Evolutionary conservation across 2,888 invertebrate genomes (phyloP).

Genomic region (Acrocyrtus sp.): DNA sequence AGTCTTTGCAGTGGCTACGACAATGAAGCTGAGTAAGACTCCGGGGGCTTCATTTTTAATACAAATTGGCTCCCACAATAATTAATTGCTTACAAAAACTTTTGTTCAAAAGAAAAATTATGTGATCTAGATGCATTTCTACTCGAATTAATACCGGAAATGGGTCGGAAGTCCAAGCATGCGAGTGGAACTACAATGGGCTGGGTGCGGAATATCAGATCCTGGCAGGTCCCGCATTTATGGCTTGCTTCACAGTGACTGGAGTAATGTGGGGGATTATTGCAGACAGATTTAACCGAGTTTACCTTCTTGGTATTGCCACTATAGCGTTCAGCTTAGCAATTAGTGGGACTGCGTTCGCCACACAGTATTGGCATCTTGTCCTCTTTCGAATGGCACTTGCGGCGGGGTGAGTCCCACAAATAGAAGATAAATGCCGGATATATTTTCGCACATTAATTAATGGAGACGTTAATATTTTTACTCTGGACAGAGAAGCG

Average conservation of each 20-base stretch:
- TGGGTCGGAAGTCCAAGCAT: too few relatives aligned
- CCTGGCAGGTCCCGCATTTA: conserved; percentile 91
- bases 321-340: conserved; percentile 84
- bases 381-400: conserved; percentile 86
- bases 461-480: too few relatives aligned
- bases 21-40: conserved; percentile 70
- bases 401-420: conserved; percentile 78
- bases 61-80: too few relatives aligned
- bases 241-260: conserved; percentile 88
- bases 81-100: too few relatives aligned
- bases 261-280: conserved; percentile 86
- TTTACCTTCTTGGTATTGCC: conserved; percentile 79
- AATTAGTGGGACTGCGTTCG: conserved; percentile 83
- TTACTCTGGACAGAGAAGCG: background rate
- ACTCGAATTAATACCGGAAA: too few relatives aligned
- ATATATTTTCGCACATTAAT: too few relatives aligned
- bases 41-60: too few relatives aligned
- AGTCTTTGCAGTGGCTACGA: conserved; percentile 71
- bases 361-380: conserved; percentile 89
- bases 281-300: conserved; percentile 76
- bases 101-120: too few relatives aligned
- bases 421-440: too few relatives aligned
- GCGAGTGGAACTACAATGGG: conserved; percentile 94
- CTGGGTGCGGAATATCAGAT: conserved; percentile 92
- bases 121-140: too few relatives aligned